Evolutionary conservation across 2,797 vertebrate species (phyloP).

Genomic region (Pseudomugil gertrudae): DNA sequence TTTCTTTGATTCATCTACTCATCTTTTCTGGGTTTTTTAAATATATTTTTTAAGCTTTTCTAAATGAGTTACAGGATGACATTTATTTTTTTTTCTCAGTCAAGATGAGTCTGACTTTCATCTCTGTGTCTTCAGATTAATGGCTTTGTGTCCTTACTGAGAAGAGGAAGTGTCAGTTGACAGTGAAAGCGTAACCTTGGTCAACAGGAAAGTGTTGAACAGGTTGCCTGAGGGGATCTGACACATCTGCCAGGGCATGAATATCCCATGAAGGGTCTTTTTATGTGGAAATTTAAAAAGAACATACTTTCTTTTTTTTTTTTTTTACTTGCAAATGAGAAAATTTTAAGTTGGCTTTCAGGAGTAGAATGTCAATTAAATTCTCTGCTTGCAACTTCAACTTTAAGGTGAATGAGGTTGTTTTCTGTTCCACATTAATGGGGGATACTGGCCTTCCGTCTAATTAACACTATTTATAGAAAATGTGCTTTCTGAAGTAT

Average conservation of each 20-base stretch:
- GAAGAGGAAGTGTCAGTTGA: slow-evolving; percentile 28
- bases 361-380: slow-evolving; percentile 48
- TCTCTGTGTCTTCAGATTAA: slow-evolving; percentile 23
- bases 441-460: neutral
- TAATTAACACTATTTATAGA: slow-evolving; percentile 30
- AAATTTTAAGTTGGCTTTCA: slow-evolving; percentile 45
- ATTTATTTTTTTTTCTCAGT: neutral
- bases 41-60: too few relatives aligned
- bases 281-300: slow-evolving; percentile 61
- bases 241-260: slow-evolving; percentile 53
- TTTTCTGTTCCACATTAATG: slow-evolving; percentile 21
- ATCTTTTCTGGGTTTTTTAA: too few relatives aligned
- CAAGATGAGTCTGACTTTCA: slow-evolving; percentile 13
- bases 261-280: slow-evolving; percentile 60
- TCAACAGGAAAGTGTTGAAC: slow-evolving; percentile 62
- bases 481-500: neutral
- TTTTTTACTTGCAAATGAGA: slow-evolving; percentile 65
- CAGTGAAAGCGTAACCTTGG: slow-evolving; percentile 59
- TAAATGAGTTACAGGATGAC: too few relatives aligned
- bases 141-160: slow-evolving; percentile 31
- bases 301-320: too few relatives aligned
- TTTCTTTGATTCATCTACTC: too few relatives aligned
- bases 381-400: slow-evolving; percentile 39
- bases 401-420: slow-evolving; percentile 27
- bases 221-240: slow-evolving; percentile 47